These are phyloP conservation scores for Palythoa grandis DNA, from an alignment of 92 coral and sea anemone genomes.

Conservation along the genomic window DNA sequence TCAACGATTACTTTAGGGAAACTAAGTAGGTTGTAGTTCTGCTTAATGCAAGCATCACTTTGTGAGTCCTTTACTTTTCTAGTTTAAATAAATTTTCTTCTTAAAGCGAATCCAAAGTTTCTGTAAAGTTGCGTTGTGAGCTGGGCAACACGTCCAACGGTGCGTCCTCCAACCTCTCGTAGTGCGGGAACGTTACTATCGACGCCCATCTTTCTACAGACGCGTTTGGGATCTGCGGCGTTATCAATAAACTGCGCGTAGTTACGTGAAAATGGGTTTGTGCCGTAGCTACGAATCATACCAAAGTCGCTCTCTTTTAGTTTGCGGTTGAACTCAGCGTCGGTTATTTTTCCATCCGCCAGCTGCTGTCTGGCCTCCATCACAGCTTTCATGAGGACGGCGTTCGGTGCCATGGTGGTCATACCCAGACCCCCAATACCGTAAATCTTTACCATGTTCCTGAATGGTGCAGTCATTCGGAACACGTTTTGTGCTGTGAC, in stretches of 20 bases:
- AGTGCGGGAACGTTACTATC: background rate
- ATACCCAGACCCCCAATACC: constrained; percentile 40
- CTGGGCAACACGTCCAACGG: constrained; percentile 23
- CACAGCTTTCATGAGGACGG: constrained; percentile 37
- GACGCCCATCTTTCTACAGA: constrained; percentile 30
- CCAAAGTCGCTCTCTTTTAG: constrained; percentile 28
- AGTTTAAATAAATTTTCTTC: background rate
- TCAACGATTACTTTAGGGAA: too few species aligned
- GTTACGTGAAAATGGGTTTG: constrained; percentile 33
- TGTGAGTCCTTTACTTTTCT: too few species aligned
- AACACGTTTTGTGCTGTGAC: constrained; percentile 36
- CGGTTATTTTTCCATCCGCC: constrained; percentile 21
- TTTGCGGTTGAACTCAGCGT: constrained; percentile 18
- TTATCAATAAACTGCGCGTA: constrained; percentile 35
- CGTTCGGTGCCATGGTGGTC: constrained; percentile 40
- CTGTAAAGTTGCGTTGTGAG: constrained; percentile 15
- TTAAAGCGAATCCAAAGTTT: constrained; percentile 29
- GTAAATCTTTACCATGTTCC: constrained; percentile 31
- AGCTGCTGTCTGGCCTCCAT: constrained; percentile 22
- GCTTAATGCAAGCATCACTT: too few species aligned
- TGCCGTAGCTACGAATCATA: constrained; percentile 16
- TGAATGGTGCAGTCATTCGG: constrained; percentile 34
- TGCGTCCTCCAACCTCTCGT: constrained; percentile 22
- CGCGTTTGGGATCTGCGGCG: constrained; percentile 29
- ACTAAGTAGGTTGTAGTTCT: too few species aligned